Percentiles rank a stretch among this genome's conserved stretches.
Evolutionary conservation across 2,113 vertebrate species (phyloP).

Genomic region (Podarcis raffonei): DNA sequence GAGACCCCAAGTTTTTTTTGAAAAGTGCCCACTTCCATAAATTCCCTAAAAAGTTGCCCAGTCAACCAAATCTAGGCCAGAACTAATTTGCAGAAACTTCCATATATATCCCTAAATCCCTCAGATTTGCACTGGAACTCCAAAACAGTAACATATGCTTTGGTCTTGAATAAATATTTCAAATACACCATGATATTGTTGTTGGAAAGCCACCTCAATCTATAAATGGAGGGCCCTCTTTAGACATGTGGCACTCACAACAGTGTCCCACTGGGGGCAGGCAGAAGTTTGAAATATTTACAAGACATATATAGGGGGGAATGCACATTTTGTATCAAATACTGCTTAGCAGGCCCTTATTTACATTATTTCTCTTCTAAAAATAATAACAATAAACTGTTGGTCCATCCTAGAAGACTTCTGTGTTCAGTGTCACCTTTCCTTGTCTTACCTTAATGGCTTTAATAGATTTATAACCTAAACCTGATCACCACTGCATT

Average conservation of each 20-base stretch:
- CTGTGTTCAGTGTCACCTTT: background rate
- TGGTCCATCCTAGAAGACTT: background rate
- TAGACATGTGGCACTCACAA: fast-evolving
- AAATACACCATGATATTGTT: background rate
- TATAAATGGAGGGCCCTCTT: constrained; percentile 34
- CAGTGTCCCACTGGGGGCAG: background rate
- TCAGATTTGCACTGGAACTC: background rate
- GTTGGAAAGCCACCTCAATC: background rate
- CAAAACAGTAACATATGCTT: background rate
- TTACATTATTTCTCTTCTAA: background rate
- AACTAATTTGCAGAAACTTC: constrained; percentile 62
- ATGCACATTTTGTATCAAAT: background rate
- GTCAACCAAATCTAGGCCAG: constrained; percentile 60
- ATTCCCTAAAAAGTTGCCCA: constrained; percentile 45
- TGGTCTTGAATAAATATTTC: constrained; percentile 19
- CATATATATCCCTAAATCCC: constrained; percentile 65
- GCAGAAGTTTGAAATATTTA: too few relatives aligned
- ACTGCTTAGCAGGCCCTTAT: background rate
- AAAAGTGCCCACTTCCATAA: constrained; percentile 54
- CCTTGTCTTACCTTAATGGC: background rate
- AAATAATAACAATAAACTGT: background rate
- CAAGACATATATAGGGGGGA: background rate
- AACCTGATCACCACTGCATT: background rate
- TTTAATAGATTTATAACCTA: background rate
- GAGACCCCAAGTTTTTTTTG: constrained; percentile 42